Evolutionary conservation across 2,888 invertebrate genomes (phyloP).

Genomic region (Nomada flava): DNA sequence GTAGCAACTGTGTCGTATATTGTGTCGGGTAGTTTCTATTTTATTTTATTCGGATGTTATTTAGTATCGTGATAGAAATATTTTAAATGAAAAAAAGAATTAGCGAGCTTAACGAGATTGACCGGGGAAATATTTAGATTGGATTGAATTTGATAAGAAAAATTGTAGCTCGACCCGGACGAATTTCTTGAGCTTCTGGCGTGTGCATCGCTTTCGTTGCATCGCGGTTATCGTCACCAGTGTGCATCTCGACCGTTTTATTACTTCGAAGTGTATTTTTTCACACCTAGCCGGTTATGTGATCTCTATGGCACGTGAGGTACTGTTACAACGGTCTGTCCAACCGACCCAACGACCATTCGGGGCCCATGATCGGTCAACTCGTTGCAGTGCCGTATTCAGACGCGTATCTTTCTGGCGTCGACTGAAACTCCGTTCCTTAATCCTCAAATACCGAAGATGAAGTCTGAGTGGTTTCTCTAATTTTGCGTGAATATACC

Average conservation of each 20-base stretch:
- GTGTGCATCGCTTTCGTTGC: conserved; percentile 35
- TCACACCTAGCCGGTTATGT: conserved; percentile 60
- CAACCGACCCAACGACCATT: conserved; percentile 50
- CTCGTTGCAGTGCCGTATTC: conserved; percentile 36
- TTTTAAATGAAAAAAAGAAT: too few relatives aligned
- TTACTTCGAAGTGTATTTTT: conserved; percentile 47
- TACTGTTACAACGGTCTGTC: conserved; percentile 64
- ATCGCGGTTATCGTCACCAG: conserved; percentile 10
- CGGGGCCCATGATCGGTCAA: conserved; percentile 50
- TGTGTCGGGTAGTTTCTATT: too few relatives aligned
- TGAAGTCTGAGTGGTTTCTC: too few relatives aligned
- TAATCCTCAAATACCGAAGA: background rate
- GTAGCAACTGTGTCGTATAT: too few relatives aligned
- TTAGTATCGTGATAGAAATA: too few relatives aligned
- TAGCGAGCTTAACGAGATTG: too few relatives aligned
- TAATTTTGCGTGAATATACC: too few relatives aligned
- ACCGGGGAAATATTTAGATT: too few relatives aligned
- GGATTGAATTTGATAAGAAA: too few relatives aligned
- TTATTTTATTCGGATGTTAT: too few relatives aligned
- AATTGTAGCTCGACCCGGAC: too few relatives aligned
- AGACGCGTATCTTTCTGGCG: conserved; percentile 22
- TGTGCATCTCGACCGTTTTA: conserved; percentile 33
- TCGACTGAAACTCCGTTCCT: background rate
- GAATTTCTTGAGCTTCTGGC: too few relatives aligned
- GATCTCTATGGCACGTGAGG: conserved; percentile 59